These are phyloP conservation scores for Drosophila mayaguana DNA, from an alignment of 2,888 invertebrate species.

Conservation along the genomic window DNA sequence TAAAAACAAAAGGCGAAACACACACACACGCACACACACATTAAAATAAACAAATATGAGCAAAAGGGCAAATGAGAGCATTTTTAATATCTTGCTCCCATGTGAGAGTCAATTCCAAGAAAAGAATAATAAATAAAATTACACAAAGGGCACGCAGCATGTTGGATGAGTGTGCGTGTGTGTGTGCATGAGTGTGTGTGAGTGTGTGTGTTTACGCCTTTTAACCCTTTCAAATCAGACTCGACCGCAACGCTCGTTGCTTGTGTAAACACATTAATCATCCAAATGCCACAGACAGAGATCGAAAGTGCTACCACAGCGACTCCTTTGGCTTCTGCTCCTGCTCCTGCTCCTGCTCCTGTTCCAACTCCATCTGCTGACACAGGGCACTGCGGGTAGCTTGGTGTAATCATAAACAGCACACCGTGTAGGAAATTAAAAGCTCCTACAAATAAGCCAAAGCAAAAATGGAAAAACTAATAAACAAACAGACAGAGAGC, in stretches of 20 bases:
- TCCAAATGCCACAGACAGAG: conserved; percentile 82
- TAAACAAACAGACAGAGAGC: conserved; percentile 11
- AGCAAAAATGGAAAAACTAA: conserved; percentile 22
- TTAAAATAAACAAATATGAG: conserved; percentile 31
- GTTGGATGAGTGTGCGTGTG: neutral
- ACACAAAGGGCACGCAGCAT: conserved; percentile 39
- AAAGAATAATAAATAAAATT: conserved; percentile 77
- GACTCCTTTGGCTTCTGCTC: conserved; percentile 16
- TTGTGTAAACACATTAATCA: conserved; percentile 80
- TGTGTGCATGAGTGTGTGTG: conserved; percentile 18
- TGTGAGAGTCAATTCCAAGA: conserved; percentile 68
- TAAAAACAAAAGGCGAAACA: conserved; percentile 30
- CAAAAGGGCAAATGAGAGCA: conserved; percentile 41
- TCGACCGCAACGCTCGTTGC: conserved; percentile 77
- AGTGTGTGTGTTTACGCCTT: conserved; percentile 72
- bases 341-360: neutral
- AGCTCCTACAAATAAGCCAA: conserved; percentile 52
- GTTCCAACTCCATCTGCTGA: neutral
- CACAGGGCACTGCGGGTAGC: conserved; percentile 36
- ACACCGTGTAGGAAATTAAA: conserved; percentile 75
- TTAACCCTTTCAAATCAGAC: conserved; percentile 80
- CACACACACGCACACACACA: conserved; percentile 9
- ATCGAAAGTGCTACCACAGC: conserved; percentile 73
- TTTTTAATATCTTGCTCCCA: conserved; percentile 62
- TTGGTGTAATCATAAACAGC: conserved; percentile 72